These are phyloP conservation scores for Salmo trutta DNA, from an alignment of 2,797 vertebrate species.

Conservation along the genomic window DNA sequence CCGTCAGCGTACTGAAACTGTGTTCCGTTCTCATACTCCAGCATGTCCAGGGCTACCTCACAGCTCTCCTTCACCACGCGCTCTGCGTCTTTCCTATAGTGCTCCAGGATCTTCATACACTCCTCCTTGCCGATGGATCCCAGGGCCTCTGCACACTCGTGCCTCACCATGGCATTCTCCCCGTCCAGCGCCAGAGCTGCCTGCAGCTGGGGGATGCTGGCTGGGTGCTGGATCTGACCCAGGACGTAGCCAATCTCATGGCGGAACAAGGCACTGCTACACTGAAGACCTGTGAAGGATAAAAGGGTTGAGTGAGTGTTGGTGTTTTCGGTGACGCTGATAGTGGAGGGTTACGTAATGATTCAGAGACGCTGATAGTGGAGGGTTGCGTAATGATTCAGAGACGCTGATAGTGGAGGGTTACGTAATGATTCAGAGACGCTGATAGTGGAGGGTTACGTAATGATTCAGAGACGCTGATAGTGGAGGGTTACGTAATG, in stretches of 20 bases:
- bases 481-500: too few relatives aligned
- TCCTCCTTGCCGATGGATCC: constrained; percentile 87
- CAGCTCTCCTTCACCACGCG: constrained; percentile 94
- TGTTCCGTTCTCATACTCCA: constrained; percentile 78
- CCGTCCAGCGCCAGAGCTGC: constrained; percentile 63
- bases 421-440: not conserved
- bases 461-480: too few relatives aligned
- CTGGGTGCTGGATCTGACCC: constrained; percentile 91
- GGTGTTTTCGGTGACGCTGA: not conserved
- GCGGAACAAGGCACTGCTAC: constrained; percentile 87
- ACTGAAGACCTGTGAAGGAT: constrained; percentile 77
- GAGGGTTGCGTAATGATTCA: too few relatives aligned
- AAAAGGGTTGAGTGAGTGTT: not conserved
- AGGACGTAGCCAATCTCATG: constrained; percentile 94
- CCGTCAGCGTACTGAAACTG: constrained; percentile 91
- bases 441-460: too few relatives aligned
- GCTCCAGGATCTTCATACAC: constrained; percentile 80
- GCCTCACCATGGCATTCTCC: constrained; percentile 93
- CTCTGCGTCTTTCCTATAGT: constrained; percentile 76
- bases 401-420: too few relatives aligned
- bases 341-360: not conserved
- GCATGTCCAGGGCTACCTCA: constrained; percentile 92
- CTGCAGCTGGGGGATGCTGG: constrained; percentile 79
- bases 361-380: not conserved
- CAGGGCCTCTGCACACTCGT: constrained; percentile 93